Conservation (phyloP, 2,113 vertebrate species). For the Cyanoderma ruficeps region DNA sequence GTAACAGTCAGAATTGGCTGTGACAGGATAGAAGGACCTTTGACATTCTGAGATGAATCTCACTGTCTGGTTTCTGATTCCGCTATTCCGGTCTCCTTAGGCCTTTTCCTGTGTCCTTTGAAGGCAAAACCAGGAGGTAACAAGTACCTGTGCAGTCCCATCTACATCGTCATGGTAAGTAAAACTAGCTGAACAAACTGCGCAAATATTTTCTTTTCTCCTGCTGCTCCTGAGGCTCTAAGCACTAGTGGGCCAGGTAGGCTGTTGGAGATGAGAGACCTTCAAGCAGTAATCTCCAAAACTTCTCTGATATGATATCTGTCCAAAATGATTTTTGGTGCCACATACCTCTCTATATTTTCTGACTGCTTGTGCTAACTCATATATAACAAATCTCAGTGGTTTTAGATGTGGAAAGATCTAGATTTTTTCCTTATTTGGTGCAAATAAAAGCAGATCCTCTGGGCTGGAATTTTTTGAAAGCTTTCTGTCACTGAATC, state of each 20-base stretch:
- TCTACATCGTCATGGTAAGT: neutral
- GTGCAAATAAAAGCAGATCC: neutral
- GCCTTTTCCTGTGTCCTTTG: neutral
- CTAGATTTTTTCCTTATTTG: neutral
- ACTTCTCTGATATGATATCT: neutral
- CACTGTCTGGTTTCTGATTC: neutral
- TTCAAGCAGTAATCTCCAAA: neutral
- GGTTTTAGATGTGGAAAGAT: neutral
- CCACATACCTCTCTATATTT: neutral
- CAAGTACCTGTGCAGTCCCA: neutral
- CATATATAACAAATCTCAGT: neutral
- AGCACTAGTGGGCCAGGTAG: neutral
- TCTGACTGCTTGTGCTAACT: neutral
- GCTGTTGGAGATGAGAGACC: neutral
- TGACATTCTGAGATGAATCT: neutral
- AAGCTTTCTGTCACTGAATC: neutral
- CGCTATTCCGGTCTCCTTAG: neutral
- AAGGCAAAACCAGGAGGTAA: neutral
- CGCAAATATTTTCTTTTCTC: accelerated
- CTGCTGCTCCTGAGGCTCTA: neutral
- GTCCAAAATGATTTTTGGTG: neutral
- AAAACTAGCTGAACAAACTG: neutral
- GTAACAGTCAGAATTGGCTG: neutral
- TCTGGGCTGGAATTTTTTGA: neutral
- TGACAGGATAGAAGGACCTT: neutral